These are phyloP conservation scores for Varanus komodoensis DNA, from an alignment of 2,113 vertebrate genomes.

Conservation along the genomic window DNA sequence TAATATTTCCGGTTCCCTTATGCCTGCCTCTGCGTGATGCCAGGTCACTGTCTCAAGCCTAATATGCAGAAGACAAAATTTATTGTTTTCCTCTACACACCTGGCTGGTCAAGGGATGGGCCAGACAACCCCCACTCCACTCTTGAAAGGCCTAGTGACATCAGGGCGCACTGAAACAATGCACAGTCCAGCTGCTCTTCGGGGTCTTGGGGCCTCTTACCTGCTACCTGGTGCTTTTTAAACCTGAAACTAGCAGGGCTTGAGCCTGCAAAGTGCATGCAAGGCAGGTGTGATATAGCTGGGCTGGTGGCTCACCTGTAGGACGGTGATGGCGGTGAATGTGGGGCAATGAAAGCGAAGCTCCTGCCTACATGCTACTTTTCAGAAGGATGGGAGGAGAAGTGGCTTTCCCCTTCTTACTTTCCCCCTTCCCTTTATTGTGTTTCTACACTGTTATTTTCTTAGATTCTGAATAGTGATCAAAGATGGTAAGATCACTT, in stretches of 20 bases:
- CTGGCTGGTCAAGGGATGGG: too few species aligned
- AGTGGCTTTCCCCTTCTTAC: neutral
- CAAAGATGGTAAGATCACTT: slow-evolving; percentile 19
- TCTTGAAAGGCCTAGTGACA: too few species aligned
- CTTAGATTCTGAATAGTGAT: slow-evolving; percentile 17
- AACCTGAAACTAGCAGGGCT: neutral
- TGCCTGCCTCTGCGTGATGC: neutral
- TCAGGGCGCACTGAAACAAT: too few species aligned
- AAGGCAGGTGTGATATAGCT: neutral
- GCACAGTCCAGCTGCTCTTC: too few species aligned
- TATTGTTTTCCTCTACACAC: neutral
- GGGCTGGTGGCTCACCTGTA: neutral
- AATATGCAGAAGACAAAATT: neutral
- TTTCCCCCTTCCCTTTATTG: neutral
- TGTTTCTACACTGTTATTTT: neutral
- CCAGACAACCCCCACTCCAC: too few species aligned
- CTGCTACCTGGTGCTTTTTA: neutral
- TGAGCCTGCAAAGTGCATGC: neutral
- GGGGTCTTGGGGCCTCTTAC: too few species aligned
- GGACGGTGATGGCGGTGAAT: neutral
- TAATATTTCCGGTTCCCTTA: neutral
- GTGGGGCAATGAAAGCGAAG: neutral
- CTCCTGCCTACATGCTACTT: neutral
- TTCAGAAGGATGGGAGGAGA: neutral
- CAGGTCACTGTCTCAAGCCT: neutral